These are phyloP conservation scores for Sebastiscus tertius DNA, from an alignment of 2,797 vertebrate genomes.

Conservation along the genomic window DNA sequence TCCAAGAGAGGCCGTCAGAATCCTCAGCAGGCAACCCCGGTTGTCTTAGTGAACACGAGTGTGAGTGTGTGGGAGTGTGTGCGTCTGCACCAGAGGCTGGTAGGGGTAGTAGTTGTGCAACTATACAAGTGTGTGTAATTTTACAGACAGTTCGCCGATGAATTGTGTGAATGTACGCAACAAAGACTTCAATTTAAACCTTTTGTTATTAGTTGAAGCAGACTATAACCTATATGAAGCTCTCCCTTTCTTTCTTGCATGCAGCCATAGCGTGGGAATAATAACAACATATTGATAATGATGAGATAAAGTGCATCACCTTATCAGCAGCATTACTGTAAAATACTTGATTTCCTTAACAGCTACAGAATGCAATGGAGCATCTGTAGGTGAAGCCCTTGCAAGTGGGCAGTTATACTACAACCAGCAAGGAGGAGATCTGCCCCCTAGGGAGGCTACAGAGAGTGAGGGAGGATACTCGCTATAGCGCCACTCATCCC, in stretches of 20 bases:
- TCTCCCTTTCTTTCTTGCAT: background rate
- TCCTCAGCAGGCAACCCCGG: constrained; percentile 82
- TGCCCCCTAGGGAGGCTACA: constrained; percentile 30
- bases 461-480: constrained; percentile 45
- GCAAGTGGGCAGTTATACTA: constrained; percentile 22
- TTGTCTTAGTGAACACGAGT: constrained; percentile 83
- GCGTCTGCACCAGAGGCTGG: constrained; percentile 57
- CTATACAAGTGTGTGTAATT: constrained; percentile 52
- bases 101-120: constrained; percentile 50
- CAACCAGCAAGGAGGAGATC: constrained; percentile 32
- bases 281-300: background rate
- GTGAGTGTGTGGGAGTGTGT: constrained; percentile 72
- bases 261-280: background rate
- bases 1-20: constrained; percentile 82
- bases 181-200: background rate
- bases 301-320: background rate
- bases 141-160: constrained; percentile 50
- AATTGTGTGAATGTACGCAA: constrained; percentile 29
- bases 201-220: background rate
- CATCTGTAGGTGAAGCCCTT: constrained; percentile 28
- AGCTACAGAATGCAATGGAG: constrained; percentile 9
- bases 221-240: background rate
- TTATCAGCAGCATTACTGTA: background rate
- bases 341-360: background rate
- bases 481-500: constrained; percentile 56